Conservation (phyloP, 2,113 vertebrate genomes). For the Bos indicus region DNA sequence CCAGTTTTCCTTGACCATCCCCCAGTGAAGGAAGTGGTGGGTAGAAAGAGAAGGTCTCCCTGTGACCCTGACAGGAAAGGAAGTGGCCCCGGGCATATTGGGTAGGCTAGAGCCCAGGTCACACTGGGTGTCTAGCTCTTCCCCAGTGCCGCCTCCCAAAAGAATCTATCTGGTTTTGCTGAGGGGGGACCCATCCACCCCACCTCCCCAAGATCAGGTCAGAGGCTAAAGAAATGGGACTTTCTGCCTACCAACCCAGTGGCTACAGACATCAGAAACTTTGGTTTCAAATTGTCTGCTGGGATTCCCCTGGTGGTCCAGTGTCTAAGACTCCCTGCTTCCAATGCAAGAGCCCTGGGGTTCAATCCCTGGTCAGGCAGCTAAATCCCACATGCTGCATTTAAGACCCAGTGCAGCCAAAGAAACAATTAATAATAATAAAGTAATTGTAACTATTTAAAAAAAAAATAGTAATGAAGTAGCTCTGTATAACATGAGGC, state of each 20-base stretch:
- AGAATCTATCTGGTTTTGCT: background rate
- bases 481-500: background rate
- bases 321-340: background rate
- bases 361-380: background rate
- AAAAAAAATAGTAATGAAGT: background rate
- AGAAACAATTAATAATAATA: background rate
- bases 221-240: background rate
- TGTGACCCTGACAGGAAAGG: background rate
- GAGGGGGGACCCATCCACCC: background rate
- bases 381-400: background rate
- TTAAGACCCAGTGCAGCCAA: background rate
- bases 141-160: background rate
- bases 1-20: background rate
- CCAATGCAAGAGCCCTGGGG: background rate
- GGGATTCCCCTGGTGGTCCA: background rate
- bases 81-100: background rate
- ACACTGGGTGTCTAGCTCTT: background rate
- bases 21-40: background rate
- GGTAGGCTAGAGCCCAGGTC: background rate
- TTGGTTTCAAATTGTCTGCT: background rate
- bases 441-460: background rate
- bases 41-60: background rate
- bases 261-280: background rate
- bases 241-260: background rate
- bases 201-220: background rate